Conservation (phyloP, 2,888 invertebrate genomes). For the Lathronympha strigana region DNA sequence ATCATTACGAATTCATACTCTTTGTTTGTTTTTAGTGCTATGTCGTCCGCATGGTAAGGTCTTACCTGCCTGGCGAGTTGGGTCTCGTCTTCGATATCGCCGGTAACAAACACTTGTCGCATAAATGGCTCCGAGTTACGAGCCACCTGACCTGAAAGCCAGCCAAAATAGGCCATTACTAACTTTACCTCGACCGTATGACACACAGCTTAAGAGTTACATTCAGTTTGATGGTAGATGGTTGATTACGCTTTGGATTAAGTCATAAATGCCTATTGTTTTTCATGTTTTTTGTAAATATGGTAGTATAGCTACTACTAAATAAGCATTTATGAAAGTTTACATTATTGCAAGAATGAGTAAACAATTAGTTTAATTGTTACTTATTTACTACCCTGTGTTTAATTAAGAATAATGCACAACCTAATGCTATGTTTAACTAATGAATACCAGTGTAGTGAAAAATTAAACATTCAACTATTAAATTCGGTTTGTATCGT, state of each 20-base stretch:
- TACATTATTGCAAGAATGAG: too few relatives aligned
- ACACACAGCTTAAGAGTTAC: slow-evolving; percentile 1
- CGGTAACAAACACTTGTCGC: slow-evolving; percentile 95
- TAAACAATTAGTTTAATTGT: slow-evolving; percentile 21
- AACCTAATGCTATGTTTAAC: not conserved
- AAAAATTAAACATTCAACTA: not conserved
- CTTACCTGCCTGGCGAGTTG: slow-evolving; percentile 88
- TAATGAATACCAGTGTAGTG: slow-evolving; percentile 3
- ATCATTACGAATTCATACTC: slow-evolving; percentile 73
- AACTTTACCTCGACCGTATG: slow-evolving; percentile 44
- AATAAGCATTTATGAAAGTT: slow-evolving; percentile 46
- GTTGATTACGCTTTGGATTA: not conserved
- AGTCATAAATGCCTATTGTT: slow-evolving; percentile 48
- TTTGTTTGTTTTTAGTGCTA: slow-evolving; percentile 42
- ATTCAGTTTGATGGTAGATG: slow-evolving; percentile 5
- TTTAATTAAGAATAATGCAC: slow-evolving; percentile 5
- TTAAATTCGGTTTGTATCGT: slow-evolving; percentile 10
- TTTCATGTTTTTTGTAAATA: slow-evolving; percentile 20
- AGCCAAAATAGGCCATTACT: slow-evolving; percentile 73
- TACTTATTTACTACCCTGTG: slow-evolving; percentile 40
- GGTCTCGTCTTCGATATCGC: slow-evolving; percentile 84
- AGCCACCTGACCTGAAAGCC: slow-evolving; percentile 91
- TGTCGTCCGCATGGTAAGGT: slow-evolving; percentile 43
- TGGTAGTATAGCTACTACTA: not conserved
- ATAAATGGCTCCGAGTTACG: slow-evolving; percentile 97